Evolutionary conservation across 1,140 invertebrate species (phyloP), one percentile per base, ranked within the genome.

Genomic region (Halesus radiatus): DNA sequence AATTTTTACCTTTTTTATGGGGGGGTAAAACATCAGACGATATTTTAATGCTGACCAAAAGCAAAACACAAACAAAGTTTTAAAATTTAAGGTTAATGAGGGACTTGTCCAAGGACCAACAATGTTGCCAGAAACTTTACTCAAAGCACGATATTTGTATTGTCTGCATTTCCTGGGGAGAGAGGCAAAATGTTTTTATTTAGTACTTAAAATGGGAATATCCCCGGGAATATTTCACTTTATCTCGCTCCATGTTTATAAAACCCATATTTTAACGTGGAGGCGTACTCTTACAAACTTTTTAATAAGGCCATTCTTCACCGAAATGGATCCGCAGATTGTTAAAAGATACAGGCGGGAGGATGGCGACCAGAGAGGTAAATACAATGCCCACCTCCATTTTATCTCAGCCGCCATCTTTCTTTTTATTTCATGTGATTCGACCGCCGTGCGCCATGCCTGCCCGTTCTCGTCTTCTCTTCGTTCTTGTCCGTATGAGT

Each of bases 281-380:
- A 80, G 62, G 75, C 75, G 75, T 80, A 80, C 81, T 82, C 78
- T 82, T 74, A 78, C 78, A 82, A 82, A 80, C 78, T 80, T 82
- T 80, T 82, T 82, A 82, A 82, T 82, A 82, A 82, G 81, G 78
- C 78, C 81, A 82, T 82, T 82, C 78, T 82, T 82, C 81, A 82
- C 74, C 76, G 74, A 77, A 82, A 82, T 82, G 81, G 81, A 82
- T 82, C 78, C 81, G 64, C 81, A 82, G 81, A 82, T 82, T 82
- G 81, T 56, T 78, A 54, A 79, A 72, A 80, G 78, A 82, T 82
- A 82, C 78, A 72, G 77, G 64, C 60, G 58, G n/a, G 80, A 52
- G n/a, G 80, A 54, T 23, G 45, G 29, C 76, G 70, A 74, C 56
- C 73, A 66, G 75, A 26, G 78, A 52, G 72, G 78, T 74, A 83